Evolutionary conservation across 2,113 vertebrate species (phyloP).

Genomic region (Hydropotes inermis): DNA sequence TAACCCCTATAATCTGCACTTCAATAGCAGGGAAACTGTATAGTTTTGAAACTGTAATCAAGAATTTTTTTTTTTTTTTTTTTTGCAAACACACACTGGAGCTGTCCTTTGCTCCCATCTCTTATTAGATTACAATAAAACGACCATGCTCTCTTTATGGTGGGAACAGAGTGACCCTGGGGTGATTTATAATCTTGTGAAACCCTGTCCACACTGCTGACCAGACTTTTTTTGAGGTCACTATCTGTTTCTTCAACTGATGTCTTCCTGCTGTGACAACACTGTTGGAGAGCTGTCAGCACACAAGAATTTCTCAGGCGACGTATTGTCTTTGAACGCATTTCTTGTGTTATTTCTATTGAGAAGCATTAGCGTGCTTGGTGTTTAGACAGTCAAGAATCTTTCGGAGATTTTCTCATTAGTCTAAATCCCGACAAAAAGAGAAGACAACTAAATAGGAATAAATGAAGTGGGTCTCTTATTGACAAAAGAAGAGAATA

Average conservation of each 20-base stretch:
- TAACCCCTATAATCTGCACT: constrained; percentile 89
- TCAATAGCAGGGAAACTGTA: constrained; percentile 88
- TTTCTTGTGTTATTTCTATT: constrained; percentile 79
- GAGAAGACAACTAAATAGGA: constrained; percentile 74
- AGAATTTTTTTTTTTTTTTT: constrained; percentile 87
- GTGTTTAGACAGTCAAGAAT: constrained; percentile 80
- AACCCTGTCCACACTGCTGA: constrained; percentile 88
- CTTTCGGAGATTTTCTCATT: constrained; percentile 82
- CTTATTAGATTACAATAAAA: constrained; percentile 94
- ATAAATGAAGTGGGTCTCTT: constrained; percentile 73
- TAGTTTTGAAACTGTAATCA: constrained; percentile 92
- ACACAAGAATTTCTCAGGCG: constrained; percentile 87
- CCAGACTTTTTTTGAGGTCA: constrained; percentile 86
- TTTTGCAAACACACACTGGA: constrained; percentile 89
- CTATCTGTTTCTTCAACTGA: constrained; percentile 95
- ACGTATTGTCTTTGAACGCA: constrained; percentile 82
- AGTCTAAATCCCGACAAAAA: constrained; percentile 78
- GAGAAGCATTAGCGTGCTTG: constrained; percentile 81
- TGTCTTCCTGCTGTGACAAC: constrained; percentile 97
- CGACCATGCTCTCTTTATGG: constrained; percentile 85
- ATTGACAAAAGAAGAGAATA: constrained; percentile 69
- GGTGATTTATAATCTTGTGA: constrained; percentile 97
- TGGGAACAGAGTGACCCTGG: constrained; percentile 93
- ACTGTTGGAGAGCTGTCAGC: constrained; percentile 95
- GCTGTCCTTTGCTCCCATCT: constrained; percentile 89